Conservation (phyloP, 2,797 vertebrate genomes). For the Staurois parvus region DNA sequence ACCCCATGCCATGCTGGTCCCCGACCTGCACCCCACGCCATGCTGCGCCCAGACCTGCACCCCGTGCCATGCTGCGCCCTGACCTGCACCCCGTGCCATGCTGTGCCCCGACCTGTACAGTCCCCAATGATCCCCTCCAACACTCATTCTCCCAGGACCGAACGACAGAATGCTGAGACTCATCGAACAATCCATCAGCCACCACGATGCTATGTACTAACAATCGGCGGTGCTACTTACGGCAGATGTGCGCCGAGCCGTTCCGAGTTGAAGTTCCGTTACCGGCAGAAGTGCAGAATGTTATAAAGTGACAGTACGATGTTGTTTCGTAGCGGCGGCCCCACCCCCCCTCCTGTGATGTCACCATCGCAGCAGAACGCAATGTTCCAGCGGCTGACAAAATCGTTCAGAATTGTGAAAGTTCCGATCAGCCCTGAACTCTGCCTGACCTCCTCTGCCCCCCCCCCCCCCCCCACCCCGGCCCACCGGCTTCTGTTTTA, state of each 20-base stretch:
- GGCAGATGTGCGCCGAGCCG: background rate
- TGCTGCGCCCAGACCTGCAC: too few relatives aligned
- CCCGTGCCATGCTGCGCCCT: too few relatives aligned
- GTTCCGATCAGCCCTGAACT: conserved; percentile 14
- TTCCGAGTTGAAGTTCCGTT: background rate
- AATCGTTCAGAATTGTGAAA: conserved; percentile 35
- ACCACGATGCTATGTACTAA: background rate
- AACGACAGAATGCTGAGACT: too few relatives aligned
- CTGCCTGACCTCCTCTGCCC: conserved; percentile 6
- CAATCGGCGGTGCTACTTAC: background rate
- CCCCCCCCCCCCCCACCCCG: background rate
- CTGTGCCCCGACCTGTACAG: too few relatives aligned
- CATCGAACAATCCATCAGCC: too few relatives aligned
- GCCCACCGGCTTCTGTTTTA: background rate
- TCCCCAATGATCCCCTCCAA: too few relatives aligned
- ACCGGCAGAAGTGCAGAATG: background rate
- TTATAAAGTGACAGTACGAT: background rate
- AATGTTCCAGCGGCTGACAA: conserved; percentile 29
- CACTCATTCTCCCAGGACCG: too few relatives aligned
- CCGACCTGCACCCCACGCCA: too few relatives aligned
- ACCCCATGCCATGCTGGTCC: too few relatives aligned
- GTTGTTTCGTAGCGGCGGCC: background rate
- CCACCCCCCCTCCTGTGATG: background rate
- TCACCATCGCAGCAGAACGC: conserved; percentile 18
- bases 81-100: too few relatives aligned